Conservation (phyloP, 2,888 invertebrate genomes). For the Aspidiotus destructor region DNA sequence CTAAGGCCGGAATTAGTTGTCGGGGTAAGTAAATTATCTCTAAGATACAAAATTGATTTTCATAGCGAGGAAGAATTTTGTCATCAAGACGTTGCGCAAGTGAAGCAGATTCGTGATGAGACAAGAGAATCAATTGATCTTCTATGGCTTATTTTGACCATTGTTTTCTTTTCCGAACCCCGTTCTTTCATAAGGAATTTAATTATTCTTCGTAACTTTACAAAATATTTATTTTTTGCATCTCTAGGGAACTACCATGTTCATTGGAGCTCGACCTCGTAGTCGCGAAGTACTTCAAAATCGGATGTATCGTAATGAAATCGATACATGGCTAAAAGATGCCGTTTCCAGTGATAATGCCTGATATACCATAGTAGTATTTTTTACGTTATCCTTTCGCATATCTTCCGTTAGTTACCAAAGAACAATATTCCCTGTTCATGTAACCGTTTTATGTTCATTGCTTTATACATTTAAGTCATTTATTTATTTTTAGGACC, state of each 20-base stretch:
- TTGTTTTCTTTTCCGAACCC: too few species aligned
- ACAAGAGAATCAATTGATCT: too few species aligned
- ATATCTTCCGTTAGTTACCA: too few species aligned
- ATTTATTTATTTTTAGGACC: too few species aligned
- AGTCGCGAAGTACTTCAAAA: conserved; percentile 66
- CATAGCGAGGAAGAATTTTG: background rate
- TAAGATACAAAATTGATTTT: background rate
- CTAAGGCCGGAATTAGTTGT: conserved; percentile 46
- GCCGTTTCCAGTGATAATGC: conserved; percentile 41
- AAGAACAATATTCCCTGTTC: too few species aligned
- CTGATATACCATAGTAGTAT: background rate
- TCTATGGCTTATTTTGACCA: too few species aligned
- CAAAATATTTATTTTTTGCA: background rate
- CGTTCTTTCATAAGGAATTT: too few species aligned
- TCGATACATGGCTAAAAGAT: conserved; percentile 63
- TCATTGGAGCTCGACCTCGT: conserved; percentile 62
- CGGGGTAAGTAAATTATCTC: conserved; percentile 38
- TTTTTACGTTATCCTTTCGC: too few species aligned
- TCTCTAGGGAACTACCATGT: conserved; percentile 53
- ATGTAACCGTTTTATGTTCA: too few species aligned
- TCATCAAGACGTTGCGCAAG: too few species aligned
- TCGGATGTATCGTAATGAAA: conserved; percentile 65
- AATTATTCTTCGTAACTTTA: background rate
- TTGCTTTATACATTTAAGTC: too few species aligned
- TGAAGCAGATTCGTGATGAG: too few species aligned